Base-by-base conservation (phyloP, 2,797 vertebrate species). In the Holocentrus rufus region DNA sequence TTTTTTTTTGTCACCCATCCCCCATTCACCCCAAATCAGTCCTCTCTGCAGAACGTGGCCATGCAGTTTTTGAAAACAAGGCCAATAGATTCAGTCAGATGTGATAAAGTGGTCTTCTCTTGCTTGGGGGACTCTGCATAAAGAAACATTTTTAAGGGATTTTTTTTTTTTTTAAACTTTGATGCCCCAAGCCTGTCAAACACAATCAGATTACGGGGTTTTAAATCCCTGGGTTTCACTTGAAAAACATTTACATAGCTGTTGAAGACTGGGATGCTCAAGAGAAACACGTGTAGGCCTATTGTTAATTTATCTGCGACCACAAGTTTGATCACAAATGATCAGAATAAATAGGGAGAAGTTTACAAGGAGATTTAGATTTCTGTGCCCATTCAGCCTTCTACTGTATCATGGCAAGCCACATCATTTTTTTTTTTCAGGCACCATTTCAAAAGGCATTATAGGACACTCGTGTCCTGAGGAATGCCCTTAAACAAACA, bases 31-130 rank as follows among this genome's bases (percentile, higher is more conserved):
- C 60, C 57, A 79, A 86, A 83, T 66, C 59, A 79, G 69, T 84
- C 74, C 79, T 83, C 18, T n/a, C 79, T 72, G 77, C 69, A 85
- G 77, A 86, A 88, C 71, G 72, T 75, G 81, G 76, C 80, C 27
- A 23, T 54, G 61, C 65, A 68, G 62, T 87, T 87, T 76, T 68
- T 39, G 73, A 80, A 84, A 88, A 90, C 82, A 89, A 81, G 83
- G 71, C 83, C 81, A 82, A 88, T 79, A 82, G 84, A 83, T 82
- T 82, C 81, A 83, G 84, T 88, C 85, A 81, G 83, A 89, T 83
- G 87, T 83, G 86, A 89, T 87, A 61, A 87, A 88, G 82, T 72
- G 81, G 72, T 76, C 83, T 80, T 81, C 78, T 82, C 74, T 87
- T 64, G 85, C 82, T 88, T 59, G 65, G 81, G 80, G 86, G 80